Evolutionary conservation across 2,888 invertebrate genomes (phyloP).

Genomic region (Drosophila buzzatii): DNA sequence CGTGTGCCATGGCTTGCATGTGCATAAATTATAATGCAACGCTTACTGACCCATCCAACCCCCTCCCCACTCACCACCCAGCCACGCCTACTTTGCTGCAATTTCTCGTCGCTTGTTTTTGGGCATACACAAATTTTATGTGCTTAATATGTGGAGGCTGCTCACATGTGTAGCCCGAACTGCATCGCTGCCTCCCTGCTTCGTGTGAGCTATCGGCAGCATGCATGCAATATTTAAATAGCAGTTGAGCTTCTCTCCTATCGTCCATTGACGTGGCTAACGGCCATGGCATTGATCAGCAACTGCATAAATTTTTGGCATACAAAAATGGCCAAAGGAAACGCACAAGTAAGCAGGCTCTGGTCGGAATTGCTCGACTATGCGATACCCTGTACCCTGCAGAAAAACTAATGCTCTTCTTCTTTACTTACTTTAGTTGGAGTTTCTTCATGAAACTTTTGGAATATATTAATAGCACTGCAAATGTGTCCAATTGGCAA

Average conservation of each 20-base stretch:
- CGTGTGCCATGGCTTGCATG: conserved; percentile 74
- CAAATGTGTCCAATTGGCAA: no score
- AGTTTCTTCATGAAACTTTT: no score
- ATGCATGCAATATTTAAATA: conserved; percentile 77
- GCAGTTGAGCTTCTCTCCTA: conserved; percentile 38
- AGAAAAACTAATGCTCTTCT: no score
- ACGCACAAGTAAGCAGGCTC: no score
- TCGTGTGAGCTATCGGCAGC: conserved; percentile 27
- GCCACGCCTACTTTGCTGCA: conserved; percentile 55
- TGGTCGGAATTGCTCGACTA: background rate
- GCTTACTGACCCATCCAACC: conserved; percentile 43
- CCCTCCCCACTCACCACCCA: background rate
- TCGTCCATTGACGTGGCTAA: conserved; percentile 70
- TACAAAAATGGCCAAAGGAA: conserved; percentile 1
- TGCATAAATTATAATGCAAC: conserved; percentile 77
- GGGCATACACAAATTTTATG: conserved; percentile 55
- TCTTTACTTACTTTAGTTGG: no score
- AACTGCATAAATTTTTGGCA: conserved; percentile 44
- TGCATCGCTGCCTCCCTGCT: background rate
- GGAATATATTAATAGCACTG: no score
- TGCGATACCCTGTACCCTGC: background rate
- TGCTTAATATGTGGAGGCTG: conserved; percentile 71
- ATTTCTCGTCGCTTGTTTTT: conserved; percentile 29
- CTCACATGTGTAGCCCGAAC: conserved; percentile 57
- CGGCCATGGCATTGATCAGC: conserved; percentile 78